These are phyloP conservation scores for Strix aluco DNA, from an alignment of 2,113 vertebrate genomes.

Conservation along the genomic window DNA sequence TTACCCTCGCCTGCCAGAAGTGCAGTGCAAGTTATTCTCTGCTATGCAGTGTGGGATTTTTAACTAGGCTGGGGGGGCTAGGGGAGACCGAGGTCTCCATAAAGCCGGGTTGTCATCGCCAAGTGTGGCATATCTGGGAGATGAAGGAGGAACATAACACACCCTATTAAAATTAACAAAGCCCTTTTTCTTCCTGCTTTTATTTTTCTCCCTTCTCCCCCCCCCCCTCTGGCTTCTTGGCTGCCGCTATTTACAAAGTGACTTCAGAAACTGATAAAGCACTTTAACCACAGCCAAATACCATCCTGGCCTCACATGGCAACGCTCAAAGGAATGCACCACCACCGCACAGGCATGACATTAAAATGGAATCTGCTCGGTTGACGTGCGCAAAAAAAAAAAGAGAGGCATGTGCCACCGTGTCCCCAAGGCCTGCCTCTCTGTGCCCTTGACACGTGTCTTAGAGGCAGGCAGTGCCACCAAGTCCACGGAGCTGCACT, in stretches of 20 bases:
- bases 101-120: constrained; percentile 39
- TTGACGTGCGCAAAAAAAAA: not conserved
- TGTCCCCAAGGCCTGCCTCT: not conserved
- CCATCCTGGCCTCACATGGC: constrained; percentile 29
- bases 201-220: not conserved
- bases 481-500: not conserved
- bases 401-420: not conserved
- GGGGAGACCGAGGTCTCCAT: not conserved
- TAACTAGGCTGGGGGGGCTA: not conserved
- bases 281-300: not conserved
- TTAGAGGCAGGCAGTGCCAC: not conserved
- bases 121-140: constrained; percentile 3
- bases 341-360: constrained; percentile 8
- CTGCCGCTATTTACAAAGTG: constrained; percentile 31
- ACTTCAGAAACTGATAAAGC: constrained; percentile 31
- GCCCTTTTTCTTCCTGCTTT: constrained; percentile 19
- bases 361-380: constrained; percentile 27
- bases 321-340: constrained; percentile 21
- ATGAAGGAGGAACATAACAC: constrained; percentile 30
- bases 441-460: constrained; percentile 25
- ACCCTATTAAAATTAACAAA: constrained; percentile 51
- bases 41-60: constrained; percentile 74
- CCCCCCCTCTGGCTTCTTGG: not conserved
- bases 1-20: constrained; percentile 70
- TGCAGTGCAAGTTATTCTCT: constrained; percentile 64